Evolutionary conservation across 23 tunicate species (phyloP), one percentile per base, ranked within the genome.

Genomic region (Clavelina lepadiformis): DNA sequence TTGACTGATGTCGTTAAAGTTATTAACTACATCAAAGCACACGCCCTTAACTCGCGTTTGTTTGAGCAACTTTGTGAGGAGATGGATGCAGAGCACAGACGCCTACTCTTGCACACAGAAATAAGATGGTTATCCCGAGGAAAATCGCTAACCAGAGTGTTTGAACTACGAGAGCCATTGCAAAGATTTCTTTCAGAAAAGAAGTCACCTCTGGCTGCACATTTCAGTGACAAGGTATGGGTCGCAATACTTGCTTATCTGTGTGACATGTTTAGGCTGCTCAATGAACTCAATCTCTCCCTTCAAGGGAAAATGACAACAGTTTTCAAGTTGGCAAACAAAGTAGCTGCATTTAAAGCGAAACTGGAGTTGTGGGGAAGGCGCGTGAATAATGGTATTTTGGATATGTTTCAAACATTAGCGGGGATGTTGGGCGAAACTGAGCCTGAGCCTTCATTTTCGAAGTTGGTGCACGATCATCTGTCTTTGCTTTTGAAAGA

Each of bases 1-100:
- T 44, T 63, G n/a, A n/a, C n/a, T n/a, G n/a, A n/a, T n/a, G n/a
- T 67, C 23, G 72, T 75, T 56, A 54, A 20, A 41, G 35, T 75
- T 26, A 54, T 82, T 32, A 75, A 75, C 80, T 44, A 63, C 31
- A 75, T 82, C 31, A 75, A 66, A 75, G 37, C 69, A 22, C 27
- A 54, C 35, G 69, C 82, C 21, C 65, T 82, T 49, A 82, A 82
- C 69, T 31, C 91, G 51, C 91, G 91, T 31, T 70, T 82, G 58
- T 83, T 83, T 51, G 80, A 82, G 74, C 89, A 82, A 51, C 36
- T 73, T 21, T 57, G 83, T 67, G 81, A 57, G 32, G 78, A 57
- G 37, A 52, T 82, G 61, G 80, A 65, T 33, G 68, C 81, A 20
- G 61, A 82, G 60, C 68, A 51, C 69, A 50, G 65, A 73, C 50